Conservation (phyloP, 2,888 invertebrate species). For the Platycheirus albimanus region DNA sequence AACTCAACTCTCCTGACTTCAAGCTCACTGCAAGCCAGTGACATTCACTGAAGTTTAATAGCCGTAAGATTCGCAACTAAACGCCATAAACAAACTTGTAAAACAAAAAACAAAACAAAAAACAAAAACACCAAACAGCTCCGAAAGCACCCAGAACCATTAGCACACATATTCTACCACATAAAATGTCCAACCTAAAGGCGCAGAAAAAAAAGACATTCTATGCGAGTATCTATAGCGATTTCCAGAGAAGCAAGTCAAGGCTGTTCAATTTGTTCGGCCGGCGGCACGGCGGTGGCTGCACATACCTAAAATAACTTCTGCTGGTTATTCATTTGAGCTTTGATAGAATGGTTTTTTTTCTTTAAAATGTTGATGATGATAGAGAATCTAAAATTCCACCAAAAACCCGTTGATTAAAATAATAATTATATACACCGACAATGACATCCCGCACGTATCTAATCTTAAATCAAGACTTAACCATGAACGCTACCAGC, state of each 20-base stretch:
- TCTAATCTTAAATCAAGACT: conserved; percentile 1
- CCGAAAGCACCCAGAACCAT: not conserved
- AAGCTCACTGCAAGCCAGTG: conserved; percentile 30
- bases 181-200: not conserved
- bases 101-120: not conserved
- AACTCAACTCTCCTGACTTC: conserved; percentile 15
- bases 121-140: not conserved
- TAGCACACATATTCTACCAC: conserved; percentile 1
- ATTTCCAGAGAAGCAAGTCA: conserved; percentile 47
- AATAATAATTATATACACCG: not conserved
- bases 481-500: conserved; percentile 37
- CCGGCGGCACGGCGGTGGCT: not conserved
- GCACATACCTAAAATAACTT: not conserved
- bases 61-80: conserved; percentile 15
- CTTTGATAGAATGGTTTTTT: conserved; percentile 23
- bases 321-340: conserved; percentile 1
- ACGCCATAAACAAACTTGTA: not conserved
- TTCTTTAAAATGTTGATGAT: not conserved
- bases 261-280: conserved; percentile 41
- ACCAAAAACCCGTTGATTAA: conserved; percentile 5
- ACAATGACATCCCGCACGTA: conserved; percentile 40
- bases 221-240: conserved; percentile 29
- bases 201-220: conserved; percentile 21
- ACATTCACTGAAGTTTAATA: conserved; percentile 31
- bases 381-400: not conserved